These are phyloP conservation scores for Choloepus didactylus DNA, from an alignment of 2,797 vertebrate genomes.

Conservation along the genomic window DNA sequence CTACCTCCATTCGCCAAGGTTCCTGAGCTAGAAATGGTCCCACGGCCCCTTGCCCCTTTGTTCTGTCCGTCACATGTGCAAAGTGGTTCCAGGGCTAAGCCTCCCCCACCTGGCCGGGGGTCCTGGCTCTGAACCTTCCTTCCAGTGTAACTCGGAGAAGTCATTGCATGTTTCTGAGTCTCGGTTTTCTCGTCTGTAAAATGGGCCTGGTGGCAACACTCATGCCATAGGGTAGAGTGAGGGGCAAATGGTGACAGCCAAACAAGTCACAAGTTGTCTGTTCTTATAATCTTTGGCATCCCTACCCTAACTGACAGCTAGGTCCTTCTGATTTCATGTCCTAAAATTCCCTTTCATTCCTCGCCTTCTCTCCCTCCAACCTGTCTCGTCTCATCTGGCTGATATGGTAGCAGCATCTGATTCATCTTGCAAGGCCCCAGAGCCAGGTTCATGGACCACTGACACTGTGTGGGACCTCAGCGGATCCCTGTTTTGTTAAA, in stretches of 20 bases:
- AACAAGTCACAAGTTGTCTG: neutral
- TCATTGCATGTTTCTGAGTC: neutral
- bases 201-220: fast-evolving
- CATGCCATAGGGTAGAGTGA: neutral
- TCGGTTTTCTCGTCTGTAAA: neutral
- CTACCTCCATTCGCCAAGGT: neutral
- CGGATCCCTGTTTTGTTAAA: neutral
- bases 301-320: neutral
- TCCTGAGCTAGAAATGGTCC: fast-evolving
- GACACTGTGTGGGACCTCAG: neutral
- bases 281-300: neutral
- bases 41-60: fast-evolving
- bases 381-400: neutral
- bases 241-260: neutral
- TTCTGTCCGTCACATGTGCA: fast-evolving
- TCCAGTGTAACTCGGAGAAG: neutral
- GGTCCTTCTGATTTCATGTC: neutral
- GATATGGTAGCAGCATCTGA: neutral
- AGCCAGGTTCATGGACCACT: neutral
- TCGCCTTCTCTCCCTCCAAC: neutral
- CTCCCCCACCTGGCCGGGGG: fast-evolving
- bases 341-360: neutral
- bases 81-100: too few relatives aligned
- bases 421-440: neutral
- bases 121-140: neutral